Conservation (phyloP, 2,888 invertebrate genomes). For the Aphodius sticticus region DNA sequence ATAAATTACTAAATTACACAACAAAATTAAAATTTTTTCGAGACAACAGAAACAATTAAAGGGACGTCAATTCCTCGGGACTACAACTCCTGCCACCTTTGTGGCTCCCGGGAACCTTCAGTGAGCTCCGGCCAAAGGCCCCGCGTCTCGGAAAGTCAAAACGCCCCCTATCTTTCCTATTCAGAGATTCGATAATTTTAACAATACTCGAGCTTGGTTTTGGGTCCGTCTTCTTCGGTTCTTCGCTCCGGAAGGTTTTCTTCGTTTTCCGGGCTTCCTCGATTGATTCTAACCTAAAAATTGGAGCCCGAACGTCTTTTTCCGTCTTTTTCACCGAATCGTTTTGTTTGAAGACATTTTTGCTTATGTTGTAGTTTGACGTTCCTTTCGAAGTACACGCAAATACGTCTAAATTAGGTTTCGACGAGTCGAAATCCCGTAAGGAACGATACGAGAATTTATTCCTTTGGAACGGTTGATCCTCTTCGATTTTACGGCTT, state of each 20-base stretch:
- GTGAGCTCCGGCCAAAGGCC: constrained; percentile 54
- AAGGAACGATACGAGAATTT: constrained; percentile 12
- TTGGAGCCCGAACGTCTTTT: not conserved
- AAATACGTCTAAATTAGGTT: not conserved
- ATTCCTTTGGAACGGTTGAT: constrained; percentile 9
- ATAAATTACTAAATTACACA: not conserved
- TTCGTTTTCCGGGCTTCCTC: not conserved
- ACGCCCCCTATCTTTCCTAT: constrained; percentile 52
- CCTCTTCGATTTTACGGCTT: constrained; percentile 33
- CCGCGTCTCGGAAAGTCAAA: constrained; percentile 50
- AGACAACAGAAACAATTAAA: constrained; percentile 39
- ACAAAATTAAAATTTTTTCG: not conserved
- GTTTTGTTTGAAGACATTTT: constrained; percentile 47
- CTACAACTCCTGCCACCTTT: constrained; percentile 46
- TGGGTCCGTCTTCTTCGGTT: not conserved
- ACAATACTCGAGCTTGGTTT: constrained; percentile 50
- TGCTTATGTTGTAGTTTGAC: constrained; percentile 31
- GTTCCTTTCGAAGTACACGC: constrained; percentile 10
- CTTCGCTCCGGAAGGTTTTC: constrained; percentile 5
- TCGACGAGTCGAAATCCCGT: constrained; percentile 5
- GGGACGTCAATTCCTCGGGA: constrained; percentile 50
- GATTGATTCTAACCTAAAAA: not conserved
- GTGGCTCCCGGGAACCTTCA: constrained; percentile 53
- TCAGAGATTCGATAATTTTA: constrained; percentile 57
- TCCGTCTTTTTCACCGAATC: not conserved